Conservation (phyloP, 2,888 invertebrate genomes). For the Lumbricus terrestris region DNA sequence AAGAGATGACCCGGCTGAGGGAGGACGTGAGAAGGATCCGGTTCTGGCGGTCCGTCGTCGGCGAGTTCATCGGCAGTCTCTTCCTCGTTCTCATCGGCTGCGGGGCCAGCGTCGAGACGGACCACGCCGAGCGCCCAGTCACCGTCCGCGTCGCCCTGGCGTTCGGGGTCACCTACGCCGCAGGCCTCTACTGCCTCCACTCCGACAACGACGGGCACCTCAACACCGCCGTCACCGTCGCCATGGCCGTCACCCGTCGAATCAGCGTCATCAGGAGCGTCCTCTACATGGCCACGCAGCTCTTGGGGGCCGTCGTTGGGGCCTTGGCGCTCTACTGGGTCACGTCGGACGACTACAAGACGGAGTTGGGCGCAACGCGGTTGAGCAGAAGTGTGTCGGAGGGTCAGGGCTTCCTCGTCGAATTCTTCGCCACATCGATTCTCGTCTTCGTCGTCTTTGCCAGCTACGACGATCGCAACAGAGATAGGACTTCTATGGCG, state of each 20-base stretch:
- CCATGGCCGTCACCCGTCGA: slow-evolving; percentile 27
- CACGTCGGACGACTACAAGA: slow-evolving; percentile 18
- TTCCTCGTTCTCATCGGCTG: slow-evolving; percentile 57
- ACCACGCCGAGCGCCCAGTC: slow-evolving; percentile 26
- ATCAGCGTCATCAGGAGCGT: slow-evolving; percentile 22
- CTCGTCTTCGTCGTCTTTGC: slow-evolving; percentile 34
- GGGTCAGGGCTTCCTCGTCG: slow-evolving; percentile 33
- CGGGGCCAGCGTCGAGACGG: slow-evolving; percentile 46
- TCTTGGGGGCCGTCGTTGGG: slow-evolving; percentile 27
- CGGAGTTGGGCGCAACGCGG: slow-evolving; percentile 30
- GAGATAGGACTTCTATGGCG: not conserved
- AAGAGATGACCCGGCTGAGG: slow-evolving; percentile 16
- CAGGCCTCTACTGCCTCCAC: slow-evolving; percentile 56
- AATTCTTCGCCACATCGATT: slow-evolving; percentile 33
- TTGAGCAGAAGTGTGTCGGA: slow-evolving; percentile 21
- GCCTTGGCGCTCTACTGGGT: slow-evolving; percentile 41
- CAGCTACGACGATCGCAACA: slow-evolving; percentile 11
- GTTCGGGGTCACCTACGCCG: slow-evolving; percentile 55
- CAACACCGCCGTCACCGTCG: slow-evolving; percentile 56
- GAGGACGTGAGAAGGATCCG: slow-evolving; percentile 51
- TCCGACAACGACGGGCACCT: slow-evolving; percentile 52
- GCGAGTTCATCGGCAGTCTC: slow-evolving; percentile 57
- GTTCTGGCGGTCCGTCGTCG: slow-evolving; percentile 59
- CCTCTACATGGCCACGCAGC: slow-evolving; percentile 27
- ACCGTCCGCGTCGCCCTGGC: slow-evolving; percentile 46